These are phyloP conservation scores for Apeira syringaria DNA, from an alignment of 2,888 invertebrate genomes.

Conservation along the genomic window DNA sequence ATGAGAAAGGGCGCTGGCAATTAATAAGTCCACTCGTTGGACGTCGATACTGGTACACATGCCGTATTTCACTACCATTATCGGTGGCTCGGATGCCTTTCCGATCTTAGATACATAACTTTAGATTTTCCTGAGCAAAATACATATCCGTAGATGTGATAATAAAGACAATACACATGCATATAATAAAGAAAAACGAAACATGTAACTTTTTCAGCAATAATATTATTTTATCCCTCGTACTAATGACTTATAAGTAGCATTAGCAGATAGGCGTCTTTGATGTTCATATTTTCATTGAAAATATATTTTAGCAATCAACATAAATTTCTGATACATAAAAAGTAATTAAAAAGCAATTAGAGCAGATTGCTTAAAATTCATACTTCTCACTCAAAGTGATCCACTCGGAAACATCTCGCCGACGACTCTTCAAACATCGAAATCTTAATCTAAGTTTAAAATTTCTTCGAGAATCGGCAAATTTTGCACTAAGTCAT, in stretches of 20 bases:
- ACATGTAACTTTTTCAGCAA: no score
- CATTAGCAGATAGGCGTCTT: conserved; percentile 3
- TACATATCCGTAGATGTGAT: no score
- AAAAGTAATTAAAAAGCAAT: conserved; percentile 82
- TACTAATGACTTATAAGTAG: neutral
- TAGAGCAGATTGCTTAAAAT: conserved; percentile 74
- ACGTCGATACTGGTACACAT: conserved; percentile 34
- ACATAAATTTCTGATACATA: conserved; percentile 47
- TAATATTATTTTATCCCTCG: neutral
- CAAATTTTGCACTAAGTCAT: conserved; percentile 83
- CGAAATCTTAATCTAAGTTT: conserved; percentile 83
- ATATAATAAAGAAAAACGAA: no score
- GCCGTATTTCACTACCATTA: conserved; percentile 8
- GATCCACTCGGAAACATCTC: conserved; percentile 70
- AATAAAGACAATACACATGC: no score
- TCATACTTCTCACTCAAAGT: conserved; percentile 70
- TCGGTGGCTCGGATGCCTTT: no score
- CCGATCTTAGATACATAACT: no score
- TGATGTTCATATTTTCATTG: conserved; percentile 18
- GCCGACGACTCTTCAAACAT: conserved; percentile 67
- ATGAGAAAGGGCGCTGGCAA: conserved; percentile 74
- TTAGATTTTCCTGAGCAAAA: no score
- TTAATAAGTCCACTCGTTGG: conserved; percentile 74
- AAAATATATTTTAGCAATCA: conserved; percentile 24
- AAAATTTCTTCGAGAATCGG: conserved; percentile 81